Evolutionary conservation across 2,113 vertebrate genomes (phyloP), one percentile per base, ranked within the genome.

Genomic region (Indicator indicator): DNA sequence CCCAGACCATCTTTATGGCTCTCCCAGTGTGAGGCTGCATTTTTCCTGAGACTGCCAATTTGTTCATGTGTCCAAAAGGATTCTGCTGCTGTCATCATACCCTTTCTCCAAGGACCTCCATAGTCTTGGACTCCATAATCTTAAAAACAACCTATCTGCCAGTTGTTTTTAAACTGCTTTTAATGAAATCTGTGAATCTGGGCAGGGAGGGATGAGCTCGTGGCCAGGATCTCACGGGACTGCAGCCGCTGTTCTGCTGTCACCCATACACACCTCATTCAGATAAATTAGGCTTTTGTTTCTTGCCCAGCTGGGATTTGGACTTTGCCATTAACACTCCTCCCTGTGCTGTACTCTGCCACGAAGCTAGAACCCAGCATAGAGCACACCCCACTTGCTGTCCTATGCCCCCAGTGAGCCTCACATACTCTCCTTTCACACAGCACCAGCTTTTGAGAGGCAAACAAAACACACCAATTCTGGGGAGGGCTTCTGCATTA

Each of bases 391-490:
- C 12, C 6, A 2, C 16, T 42, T 2, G 1, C 75, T 46, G 15
- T 42, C 9, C 62, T 16, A 1, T 3, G 21, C 30, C 9, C 52
- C 21, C 0, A 0, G 9, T 0, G 0, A 68, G 42, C 24, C n/a
- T 69, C 73, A 42, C 5, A 11, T 28, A 42, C 0, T 2, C 5
- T 28, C 26, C 28, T 28, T 13, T 44, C 19, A 44, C n/a, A 14
- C 5, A 46, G 46, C 1, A 6, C 4, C 33, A 59, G 26, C 15
- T 33, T 81, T 59, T 70, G 48, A 38, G 60, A 86, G 20, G 20
- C 18, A 76, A 60, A 64, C 19, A 44, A 60, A 23, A 67, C 26
- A 9, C 50, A 42, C 9, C 0, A 0, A 8, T 70, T 79, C 54
- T 38, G 21, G n/a, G 63, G 10, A 71, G 10, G 42, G 63, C 1